Evolutionary conservation across 2,888 invertebrate genomes (phyloP), one percentile per base, ranked within the genome.

Genomic region (Ectobius pallidus): DNA sequence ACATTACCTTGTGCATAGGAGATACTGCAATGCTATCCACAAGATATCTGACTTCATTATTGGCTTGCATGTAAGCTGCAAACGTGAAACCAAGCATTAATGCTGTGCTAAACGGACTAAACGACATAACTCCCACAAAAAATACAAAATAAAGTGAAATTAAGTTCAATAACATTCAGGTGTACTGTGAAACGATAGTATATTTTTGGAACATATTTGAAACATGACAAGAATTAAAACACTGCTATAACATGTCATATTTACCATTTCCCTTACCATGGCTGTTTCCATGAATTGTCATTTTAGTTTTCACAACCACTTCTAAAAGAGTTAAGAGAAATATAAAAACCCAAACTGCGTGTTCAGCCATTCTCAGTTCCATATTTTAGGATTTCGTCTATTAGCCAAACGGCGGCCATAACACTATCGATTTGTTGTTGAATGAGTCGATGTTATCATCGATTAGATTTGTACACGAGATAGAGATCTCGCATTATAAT

Each of bases 281-380:
- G 85, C 88, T 90, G 84, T 89, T 90, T 84, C 90, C 91, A 84
- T 90, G 90, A 79, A 89, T 87, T 84, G 91, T 89, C 84, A 90
- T 86, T 83, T 88, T 89, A 77, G 89, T 90, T 83, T 89, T 88
- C 79, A 88, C 86, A 78, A 90, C 87, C 82, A 88, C 86, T 85
- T 90, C 89, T 82, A 91, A 84, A 82, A 91, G 85, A 80, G 87
- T 88, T 84, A 91, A 85, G 82, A 89, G 82, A 85, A 90, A 86
- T 83, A 90, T 84, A 84, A 88, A 89, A 87, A 87, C 87, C 86
- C 88, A 76, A 67, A 76, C 70, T 65, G 73, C 71, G 65, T 73
- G 68, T 68, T 75, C 75, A 67, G 68, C 70, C 75, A 76, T 77
- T 70, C 73, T 75, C 68, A 69, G 49, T 72, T 72, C 75, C 75